Conservation (phyloP, 2,888 invertebrate species). For the Glyphotaelius pellucidus region DNA sequence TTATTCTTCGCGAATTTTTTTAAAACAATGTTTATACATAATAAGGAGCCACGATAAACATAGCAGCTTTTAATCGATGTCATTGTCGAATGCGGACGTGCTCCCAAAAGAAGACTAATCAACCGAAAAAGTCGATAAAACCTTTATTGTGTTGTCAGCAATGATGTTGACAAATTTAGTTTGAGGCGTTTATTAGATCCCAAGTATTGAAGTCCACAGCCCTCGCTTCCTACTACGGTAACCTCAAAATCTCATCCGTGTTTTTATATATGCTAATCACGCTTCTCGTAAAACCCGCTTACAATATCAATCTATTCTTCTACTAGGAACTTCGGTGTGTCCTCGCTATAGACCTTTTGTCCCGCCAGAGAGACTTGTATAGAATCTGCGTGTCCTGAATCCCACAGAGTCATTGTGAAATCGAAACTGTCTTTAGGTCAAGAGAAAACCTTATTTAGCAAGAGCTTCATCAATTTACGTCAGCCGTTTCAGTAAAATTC, state of each 20-base stretch:
- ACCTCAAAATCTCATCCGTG: background rate
- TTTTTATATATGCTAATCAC: conserved; percentile 11
- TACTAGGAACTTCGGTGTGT: background rate
- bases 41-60: too few relatives aligned
- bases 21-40: too few relatives aligned
- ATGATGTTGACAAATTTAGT: too few relatives aligned
- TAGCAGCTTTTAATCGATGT: too few relatives aligned
- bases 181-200: background rate
- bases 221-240: background rate
- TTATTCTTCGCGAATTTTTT: too few relatives aligned
- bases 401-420: conserved; percentile 1
- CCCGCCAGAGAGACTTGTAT: background rate
- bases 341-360: conserved; percentile 21
- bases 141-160: too few relatives aligned
- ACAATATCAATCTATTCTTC: background rate
- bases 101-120: too few relatives aligned
- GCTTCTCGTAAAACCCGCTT: background rate
- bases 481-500: background rate
- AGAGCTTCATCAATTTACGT: background rate
- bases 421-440: background rate
- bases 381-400: conserved; percentile 16
- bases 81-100: too few relatives aligned
- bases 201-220: background rate
- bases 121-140: too few relatives aligned
- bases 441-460: background rate